phyloP scores from a whole-genome alignment of 2,888 invertebrate genomes.

The Mesorhabditis spiculigera region DNA sequence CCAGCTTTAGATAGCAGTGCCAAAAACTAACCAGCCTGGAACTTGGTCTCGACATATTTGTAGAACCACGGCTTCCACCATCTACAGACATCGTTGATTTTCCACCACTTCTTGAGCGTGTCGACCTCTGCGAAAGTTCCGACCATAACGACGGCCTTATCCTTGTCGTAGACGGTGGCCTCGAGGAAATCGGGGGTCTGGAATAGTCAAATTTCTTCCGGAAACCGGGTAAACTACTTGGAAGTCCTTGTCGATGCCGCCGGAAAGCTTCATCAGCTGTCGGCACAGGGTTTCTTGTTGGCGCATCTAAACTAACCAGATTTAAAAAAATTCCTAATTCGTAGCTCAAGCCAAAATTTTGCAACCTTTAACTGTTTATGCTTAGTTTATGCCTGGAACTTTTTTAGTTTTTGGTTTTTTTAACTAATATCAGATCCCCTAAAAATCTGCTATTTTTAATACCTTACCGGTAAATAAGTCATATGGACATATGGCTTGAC shows the following conservation, averaged over 20 bases:
- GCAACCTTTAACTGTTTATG: no score
- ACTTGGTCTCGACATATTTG: constrained; percentile 68
- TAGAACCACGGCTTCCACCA: constrained; percentile 76
- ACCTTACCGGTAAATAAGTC: constrained; percentile 66
- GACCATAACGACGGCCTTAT: constrained; percentile 70
- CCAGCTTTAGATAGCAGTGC: no score
- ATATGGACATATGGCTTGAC: constrained; percentile 70
- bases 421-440: no score
- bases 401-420: no score
- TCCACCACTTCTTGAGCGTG: constrained; percentile 37
- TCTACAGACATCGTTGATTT: constrained; percentile 65
- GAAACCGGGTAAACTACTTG: not conserved
- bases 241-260: constrained; percentile 62
- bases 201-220: not conserved
- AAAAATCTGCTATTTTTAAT: no score
- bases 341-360: no score
- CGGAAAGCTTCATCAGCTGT: constrained; percentile 67
- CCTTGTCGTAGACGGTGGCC: constrained; percentile 69
- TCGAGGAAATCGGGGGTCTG: constrained; percentile 69
- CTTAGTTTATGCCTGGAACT: no score
- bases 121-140: constrained; percentile 70
- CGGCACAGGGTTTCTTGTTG: constrained; percentile 61
- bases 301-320: constrained; percentile 2
- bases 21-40: not conserved
- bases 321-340: no score